Evolutionary conservation across 1,140 invertebrate genomes (phyloP), one percentile per base, ranked within the genome.

Genomic region (Hyles vespertilio): DNA sequence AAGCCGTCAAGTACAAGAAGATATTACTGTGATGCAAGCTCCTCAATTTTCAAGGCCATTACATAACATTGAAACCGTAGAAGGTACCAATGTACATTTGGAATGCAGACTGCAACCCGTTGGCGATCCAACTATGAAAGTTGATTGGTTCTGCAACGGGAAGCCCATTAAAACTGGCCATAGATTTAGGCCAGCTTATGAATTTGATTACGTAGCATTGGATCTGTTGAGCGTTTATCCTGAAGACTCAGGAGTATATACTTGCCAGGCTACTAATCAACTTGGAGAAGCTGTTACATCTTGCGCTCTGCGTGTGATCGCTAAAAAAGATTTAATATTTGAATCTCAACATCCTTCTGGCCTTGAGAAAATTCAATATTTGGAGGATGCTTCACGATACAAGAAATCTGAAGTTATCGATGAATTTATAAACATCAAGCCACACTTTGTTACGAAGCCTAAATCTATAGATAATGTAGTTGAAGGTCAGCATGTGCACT

Each of bases 81-180:
- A 99, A 91, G 92, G 97, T 45, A 96, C 95, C 0, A 97, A 98
- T 75, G 95, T 98, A 40, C 97, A 98, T 82, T 91, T 99, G 76
- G 97, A 98, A 89, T 97, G 96, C 72, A 93, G 97, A 56, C 90
- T 99, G 40, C 95, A 97, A 77, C 98, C 98, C 4, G 94, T 98
- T 55, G 97, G 98, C 34, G 98, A 99, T 89, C 93, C 97, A 0
- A 95, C 94, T 5, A 98, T 99, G 97, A 94, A 92, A 81, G 95
- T 99, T 4, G 97, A 99, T 70, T 99, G 98, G 98, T 96, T 98
- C 78, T 95, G 97, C 32, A 98, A 99, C 88, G 98, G 97, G 48
- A 90, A 94, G 67, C 96, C 95, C 12, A 93, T 97, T 3, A 95
- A 94, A 82, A 95, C 94, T 44, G 97, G 98, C 10, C 97, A 98